Evolutionary conservation across 2,113 vertebrate genomes (phyloP), one percentile per base, ranked within the genome.

Genomic region (Oreochromis tanganicae): DNA sequence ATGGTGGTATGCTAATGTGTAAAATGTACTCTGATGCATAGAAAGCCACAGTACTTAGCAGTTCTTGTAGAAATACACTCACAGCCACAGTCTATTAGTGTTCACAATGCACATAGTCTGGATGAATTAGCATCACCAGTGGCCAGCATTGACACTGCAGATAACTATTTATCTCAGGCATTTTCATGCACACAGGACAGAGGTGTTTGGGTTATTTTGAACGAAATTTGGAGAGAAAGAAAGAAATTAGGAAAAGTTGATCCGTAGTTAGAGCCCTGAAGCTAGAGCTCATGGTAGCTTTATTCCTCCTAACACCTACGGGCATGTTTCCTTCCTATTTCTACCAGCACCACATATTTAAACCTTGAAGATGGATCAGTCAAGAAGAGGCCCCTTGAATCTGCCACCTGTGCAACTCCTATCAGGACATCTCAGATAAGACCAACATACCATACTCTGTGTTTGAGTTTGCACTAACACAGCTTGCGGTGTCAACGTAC

Each of bases 81-180:
- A n/a, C 89, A 93, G 84, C 90, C 92, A 92, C 81, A 93, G 86
- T 92, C 86, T 92, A 92, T 94, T 93, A 94, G 85, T 84, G 92
- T 92, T 93, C 81, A 92, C 87, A 91, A 86, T 73, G 87, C 88
- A 87, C 85, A 83, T 52, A 83, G 92, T 94, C 92, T 82, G 81
- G 73, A 86, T 83, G 92, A 92, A 94, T 94, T 92, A 95, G 90
- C 87, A 86, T 92, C 91, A 92, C 82, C 55, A 88, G 87, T 90
- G 82, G 87, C 87, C 82, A 78, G 59, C 87, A 91, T 94, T 71
- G 9, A 90, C 85, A 83, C 56, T 78, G 63, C 21, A 38, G 80
- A 86, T 16, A 46, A 75, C 80, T 89, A 83, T 90, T 88, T 91
- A 90, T 89, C 87, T 87, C 71, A 54, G 48, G 34, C 68, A 41